These are phyloP conservation scores for Ceraclea dissimilis DNA, from an alignment of 2,888 invertebrate species.

Conservation along the genomic window DNA sequence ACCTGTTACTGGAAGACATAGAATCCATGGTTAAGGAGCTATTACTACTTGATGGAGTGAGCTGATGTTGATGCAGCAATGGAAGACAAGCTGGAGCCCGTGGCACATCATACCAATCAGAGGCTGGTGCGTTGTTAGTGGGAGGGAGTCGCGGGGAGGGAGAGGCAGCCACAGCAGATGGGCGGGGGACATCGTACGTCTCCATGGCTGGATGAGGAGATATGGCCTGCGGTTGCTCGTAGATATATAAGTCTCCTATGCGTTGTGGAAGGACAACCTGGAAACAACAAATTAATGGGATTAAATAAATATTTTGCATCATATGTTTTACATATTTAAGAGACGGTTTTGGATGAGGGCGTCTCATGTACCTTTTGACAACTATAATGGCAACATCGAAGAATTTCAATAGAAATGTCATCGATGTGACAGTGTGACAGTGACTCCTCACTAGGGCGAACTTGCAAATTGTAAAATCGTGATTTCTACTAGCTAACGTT, in stretches of 20 bases:
- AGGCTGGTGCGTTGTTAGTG: neutral
- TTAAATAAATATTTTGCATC: neutral
- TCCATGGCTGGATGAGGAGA: conserved; percentile 28
- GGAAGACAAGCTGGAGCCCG: conserved; percentile 36
- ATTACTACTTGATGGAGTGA: conserved; percentile 46
- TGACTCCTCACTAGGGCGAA: too few relatives aligned
- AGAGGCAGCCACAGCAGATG: conserved; percentile 50
- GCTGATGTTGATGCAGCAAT: conserved; percentile 28
- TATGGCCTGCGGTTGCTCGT: conserved; percentile 48
- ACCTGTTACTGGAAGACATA: conserved; percentile 24
- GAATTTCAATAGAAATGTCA: too few relatives aligned
- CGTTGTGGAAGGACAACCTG: conserved; percentile 65
- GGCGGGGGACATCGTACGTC: conserved; percentile 56
- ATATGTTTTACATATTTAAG: too few relatives aligned
- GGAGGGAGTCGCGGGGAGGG: conserved; percentile 39
- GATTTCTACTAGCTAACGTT: too few relatives aligned
- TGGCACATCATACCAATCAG: conserved; percentile 38
- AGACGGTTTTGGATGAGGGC: neutral
- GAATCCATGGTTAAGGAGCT: conserved; percentile 25
- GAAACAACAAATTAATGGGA: conserved; percentile 4
- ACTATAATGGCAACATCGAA: too few relatives aligned
- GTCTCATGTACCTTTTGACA: too few relatives aligned
- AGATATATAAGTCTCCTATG: conserved; percentile 65
- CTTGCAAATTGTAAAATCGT: too few relatives aligned
- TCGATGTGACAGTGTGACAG: too few relatives aligned